Conservation (phyloP, 2,113 vertebrate genomes). For the Natator depressus region DNA sequence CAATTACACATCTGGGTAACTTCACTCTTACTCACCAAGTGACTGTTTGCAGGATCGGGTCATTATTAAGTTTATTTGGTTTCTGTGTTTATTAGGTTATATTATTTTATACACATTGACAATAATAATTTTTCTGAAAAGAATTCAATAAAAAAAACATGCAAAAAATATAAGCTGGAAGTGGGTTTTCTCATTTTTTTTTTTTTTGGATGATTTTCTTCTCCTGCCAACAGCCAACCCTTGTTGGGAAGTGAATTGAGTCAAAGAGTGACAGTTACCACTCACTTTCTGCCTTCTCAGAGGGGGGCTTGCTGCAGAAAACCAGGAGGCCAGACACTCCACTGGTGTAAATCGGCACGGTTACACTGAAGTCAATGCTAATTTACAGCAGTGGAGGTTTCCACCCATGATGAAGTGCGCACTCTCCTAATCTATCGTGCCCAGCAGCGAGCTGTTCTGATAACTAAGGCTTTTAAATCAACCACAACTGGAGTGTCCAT, state of each 20-base stretch:
- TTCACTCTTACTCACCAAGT: not conserved
- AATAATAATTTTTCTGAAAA: not conserved
- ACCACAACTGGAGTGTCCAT: not conserved
- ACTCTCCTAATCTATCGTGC: not conserved
- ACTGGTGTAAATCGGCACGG: not conserved
- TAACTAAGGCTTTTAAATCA: not conserved
- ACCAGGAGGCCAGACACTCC: not conserved
- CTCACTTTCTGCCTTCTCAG: fast-evolving
- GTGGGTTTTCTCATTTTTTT: fast-evolving
- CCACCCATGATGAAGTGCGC: not conserved
- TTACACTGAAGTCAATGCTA: fast-evolving
- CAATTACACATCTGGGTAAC: not conserved
- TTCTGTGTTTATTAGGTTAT: not conserved
- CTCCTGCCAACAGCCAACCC: not conserved
- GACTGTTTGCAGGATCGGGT: not conserved
- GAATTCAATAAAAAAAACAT: not conserved
- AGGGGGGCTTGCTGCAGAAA: not conserved
- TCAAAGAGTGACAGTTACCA: not conserved
- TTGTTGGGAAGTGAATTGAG: not conserved
- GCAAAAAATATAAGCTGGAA: not conserved
- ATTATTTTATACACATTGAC: not conserved
- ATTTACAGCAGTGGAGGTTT: not conserved
- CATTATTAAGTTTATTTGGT: not conserved
- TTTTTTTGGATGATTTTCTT: not conserved
- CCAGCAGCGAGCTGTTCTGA: fast-evolving